Conservation (phyloP, 2,113 vertebrate species). For the Gobiocypris rarus region DNA sequence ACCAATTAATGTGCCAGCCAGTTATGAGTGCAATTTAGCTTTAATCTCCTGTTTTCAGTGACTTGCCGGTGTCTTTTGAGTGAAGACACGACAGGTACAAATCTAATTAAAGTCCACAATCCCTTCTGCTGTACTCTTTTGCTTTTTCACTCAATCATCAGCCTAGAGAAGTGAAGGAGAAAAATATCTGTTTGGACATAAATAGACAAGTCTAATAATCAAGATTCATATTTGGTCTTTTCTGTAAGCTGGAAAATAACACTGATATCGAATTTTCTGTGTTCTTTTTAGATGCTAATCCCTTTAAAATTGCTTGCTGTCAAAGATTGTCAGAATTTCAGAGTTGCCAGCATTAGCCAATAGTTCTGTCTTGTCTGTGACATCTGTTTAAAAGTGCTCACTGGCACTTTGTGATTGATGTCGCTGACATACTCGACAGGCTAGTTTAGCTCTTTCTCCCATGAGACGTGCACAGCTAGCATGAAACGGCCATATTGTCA, state of each 20-base stretch:
- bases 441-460: constrained; percentile 41
- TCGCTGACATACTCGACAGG: constrained; percentile 30
- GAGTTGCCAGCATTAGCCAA: constrained; percentile 13
- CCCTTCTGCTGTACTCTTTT: not conserved
- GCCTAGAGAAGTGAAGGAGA: not conserved
- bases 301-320: constrained; percentile 40
- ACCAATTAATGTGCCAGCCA: constrained; percentile 7
- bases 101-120: constrained; percentile 15
- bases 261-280: constrained; percentile 42
- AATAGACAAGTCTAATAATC: constrained; percentile 43
- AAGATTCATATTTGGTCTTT: constrained; percentile 49
- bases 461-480: constrained; percentile 23
- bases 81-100: constrained; percentile 24
- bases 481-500: constrained; percentile 47
- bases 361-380: constrained; percentile 38
- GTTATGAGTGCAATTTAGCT: constrained; percentile 6
- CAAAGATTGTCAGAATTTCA: constrained; percentile 20
- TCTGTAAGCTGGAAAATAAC: constrained; percentile 44
- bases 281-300: constrained; percentile 36
- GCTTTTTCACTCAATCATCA: constrained; percentile 18
- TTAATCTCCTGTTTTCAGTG: not conserved
- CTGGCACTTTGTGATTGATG: constrained; percentile 42
- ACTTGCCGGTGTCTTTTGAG: not conserved
- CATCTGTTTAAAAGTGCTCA: constrained; percentile 41
- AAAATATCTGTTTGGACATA: constrained; percentile 30